These are phyloP conservation scores for Mormyrops attenuatus DNA, from an alignment of 2,797 vertebrate genomes.

Conservation along the genomic window DNA sequence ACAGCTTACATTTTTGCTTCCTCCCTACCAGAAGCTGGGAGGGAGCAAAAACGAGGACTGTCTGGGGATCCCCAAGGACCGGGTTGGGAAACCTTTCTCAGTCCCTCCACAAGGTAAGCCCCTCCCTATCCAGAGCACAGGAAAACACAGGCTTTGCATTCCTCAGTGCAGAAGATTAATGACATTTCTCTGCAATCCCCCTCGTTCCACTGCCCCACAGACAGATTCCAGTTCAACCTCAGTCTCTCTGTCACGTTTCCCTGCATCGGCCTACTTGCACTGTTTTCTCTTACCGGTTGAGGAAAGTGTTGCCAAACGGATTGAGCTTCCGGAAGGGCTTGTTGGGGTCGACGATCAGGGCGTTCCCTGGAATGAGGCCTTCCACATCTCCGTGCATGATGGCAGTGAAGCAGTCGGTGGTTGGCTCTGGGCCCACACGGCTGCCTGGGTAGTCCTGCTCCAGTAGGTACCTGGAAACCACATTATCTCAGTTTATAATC, in stretches of 20 bases:
- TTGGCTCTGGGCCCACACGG: conserved; percentile 82
- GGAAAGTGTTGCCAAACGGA: conserved; percentile 79
- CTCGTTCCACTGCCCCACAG: not conserved
- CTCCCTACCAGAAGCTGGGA: not conserved
- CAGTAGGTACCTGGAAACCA: conserved; percentile 67
- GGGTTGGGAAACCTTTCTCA: not conserved
- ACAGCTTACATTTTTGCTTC: not conserved
- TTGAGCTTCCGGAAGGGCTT: conserved; percentile 84
- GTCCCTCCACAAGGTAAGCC: not conserved
- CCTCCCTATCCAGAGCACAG: not conserved
- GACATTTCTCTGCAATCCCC: not conserved
- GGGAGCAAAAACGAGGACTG: not conserved
- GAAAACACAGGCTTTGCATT: not conserved
- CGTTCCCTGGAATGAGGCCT: conserved; percentile 75
- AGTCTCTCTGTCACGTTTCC: not conserved
- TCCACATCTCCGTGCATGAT: conserved; percentile 77
- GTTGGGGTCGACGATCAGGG: conserved; percentile 75
- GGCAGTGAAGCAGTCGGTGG: conserved; percentile 81
- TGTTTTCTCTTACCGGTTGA: conserved; percentile 73
- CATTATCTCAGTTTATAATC: not conserved
- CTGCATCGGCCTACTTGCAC: not conserved
- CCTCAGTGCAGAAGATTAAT: not conserved
- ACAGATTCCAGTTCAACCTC: no score
- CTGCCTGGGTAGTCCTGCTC: conserved; percentile 82
- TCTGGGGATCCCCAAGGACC: not conserved